Base-by-base conservation (phyloP, 2,113 vertebrate species). In the Gasterosteus aculeatus region DNA sequence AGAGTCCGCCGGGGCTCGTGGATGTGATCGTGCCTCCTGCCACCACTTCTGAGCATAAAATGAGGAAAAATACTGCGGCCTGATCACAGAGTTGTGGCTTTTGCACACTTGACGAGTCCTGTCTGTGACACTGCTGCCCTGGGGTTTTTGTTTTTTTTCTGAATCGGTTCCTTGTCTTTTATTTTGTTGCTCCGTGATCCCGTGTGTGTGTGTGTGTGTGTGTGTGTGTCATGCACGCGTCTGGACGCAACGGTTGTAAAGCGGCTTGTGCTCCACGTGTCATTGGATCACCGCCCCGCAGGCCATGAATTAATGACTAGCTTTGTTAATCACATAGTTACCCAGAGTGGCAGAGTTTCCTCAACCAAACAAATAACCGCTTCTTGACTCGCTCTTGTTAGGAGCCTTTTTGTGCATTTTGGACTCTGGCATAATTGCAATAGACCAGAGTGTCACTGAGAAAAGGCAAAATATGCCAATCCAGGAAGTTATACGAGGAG, bases 271-370 rank as follows among this genome's bases (percentile, higher is more conserved):
- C 72, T 63, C 16, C 73, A 73, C 54, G 41, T 42, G n/a, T 26
- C 29, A 70, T 78, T 72, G 70, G 71, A 83, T 70, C 76, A 15
- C 56, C 56, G 59, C 41, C 60, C 22, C 58, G 5, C 39, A 19
- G 63, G 51, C n/a, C 42, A 19, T 66, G 0, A 49, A n/a, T 66
- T 51, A 49, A 49, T 35, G 51, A 18, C 44, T 8, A 0, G 9
- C 72, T 81, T 69, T 69, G 68, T 82, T 76, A 54, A 84, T 76
- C 63, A 68, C 72, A 69, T 84, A 69, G 84, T 84, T 57, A 82
- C 38, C 42, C 26, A 15, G 22, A 65, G n/a, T 61, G 35, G 26
- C 8, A 49, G 14, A 69, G 49, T 18, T 67, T 72, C 35, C 41
- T 22, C 7, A 35, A 26, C n/a, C 19, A 38, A 26, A 46, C 31